Base-by-base conservation (phyloP, 2,888 invertebrate species). In the Luperina nickerlii region DNA sequence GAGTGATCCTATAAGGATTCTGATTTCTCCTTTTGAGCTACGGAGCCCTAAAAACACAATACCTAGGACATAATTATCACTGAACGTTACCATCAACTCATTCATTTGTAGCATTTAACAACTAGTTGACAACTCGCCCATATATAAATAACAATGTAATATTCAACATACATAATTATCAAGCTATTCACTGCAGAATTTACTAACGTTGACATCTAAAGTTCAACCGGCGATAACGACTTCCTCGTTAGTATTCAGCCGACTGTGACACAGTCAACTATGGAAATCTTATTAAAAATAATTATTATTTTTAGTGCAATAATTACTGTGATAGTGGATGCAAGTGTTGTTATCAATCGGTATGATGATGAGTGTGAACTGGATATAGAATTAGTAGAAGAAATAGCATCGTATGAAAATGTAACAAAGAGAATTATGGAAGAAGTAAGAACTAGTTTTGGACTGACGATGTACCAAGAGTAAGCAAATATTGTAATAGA, bases 361-460 rank as follows among this genome's bases (percentile, higher is more conserved):
- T 90, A 85, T 74, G 90, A 90, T 32, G 85, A 88, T 45, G 85
- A 88, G 11, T 94, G 94, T 87, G 66, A 78, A 6, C 76, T 94
- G 45, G 90, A 91, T 79, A 60, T 79, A 54, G 82, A 88, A 4
- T 78, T 94, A 54, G 74, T 91, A 0, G 83, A 94, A 24, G 98
- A 98, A 95, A 98, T 98, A 85, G 94, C 95, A 27, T 94, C 97
- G 5, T 97, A 98, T 89, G 92, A 95, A 87, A 93, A 95, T 78
- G 90, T 95, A 13, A 97, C 97, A 0, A 90, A 96, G 63, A 88
- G 82, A 76, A 97, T 98, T 77, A 94, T 97, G 79, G 89, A 96
- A 13, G 93, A 95, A 76, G 94, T 97, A 20, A 90, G 92, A 97
- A 97, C 18, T 90, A 92, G 0, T 3, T 96, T 95, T 78, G 97